Base-by-base conservation (phyloP, 2,113 vertebrate genomes). In the Paedocypris sp. region DNA sequence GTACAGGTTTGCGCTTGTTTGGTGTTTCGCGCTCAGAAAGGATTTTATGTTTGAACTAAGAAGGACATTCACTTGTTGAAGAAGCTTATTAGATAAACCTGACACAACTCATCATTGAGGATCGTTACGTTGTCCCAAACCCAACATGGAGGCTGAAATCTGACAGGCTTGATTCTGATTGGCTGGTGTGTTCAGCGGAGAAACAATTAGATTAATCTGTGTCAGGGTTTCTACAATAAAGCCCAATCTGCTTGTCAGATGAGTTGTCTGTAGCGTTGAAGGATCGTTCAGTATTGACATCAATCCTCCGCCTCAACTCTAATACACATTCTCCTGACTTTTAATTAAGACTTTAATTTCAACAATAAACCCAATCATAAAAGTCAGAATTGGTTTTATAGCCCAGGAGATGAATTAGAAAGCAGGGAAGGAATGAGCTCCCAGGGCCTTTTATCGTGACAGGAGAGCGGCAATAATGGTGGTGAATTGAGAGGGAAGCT, bases 291-390 rank as follows among this genome's bases (percentile, higher is more conserved):
- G 36, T 53, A 36, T 36, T 26, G 51, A 15, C 49, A 52, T 52
- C 19, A 52, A 36, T 52, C 49, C 23, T 52, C 31, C 18, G 19
- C 12, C 4, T 2, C 20, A 23, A 39, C 33, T 38, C 51, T 39
- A 23, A 53, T 26, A 43, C 25, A 26, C 61, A 64, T 47, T 54
- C 7, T 39, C 16, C 52, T 31, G 52, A 32, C 51, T 58, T 57
- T 49, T 49, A 65, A 49, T 65, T 57, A 49, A 65, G 33, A 15
- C 19, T 65, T 23, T 64, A 18, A 56, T 29, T 56, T 3, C 51
- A 38, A 35, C 51, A 53, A 53, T 48, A 54, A 63, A 38, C 15
- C 22, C 19, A 46, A 48, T 38, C 23, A 47, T 31, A 18, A 41
- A 42, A 11, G 4, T 10, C 29, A 16, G 18, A 15, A 39, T 49